Evolutionary conservation across 92 coral and sea anemone species (phyloP).

Genomic region (Epizoanthus ramosus): DNA sequence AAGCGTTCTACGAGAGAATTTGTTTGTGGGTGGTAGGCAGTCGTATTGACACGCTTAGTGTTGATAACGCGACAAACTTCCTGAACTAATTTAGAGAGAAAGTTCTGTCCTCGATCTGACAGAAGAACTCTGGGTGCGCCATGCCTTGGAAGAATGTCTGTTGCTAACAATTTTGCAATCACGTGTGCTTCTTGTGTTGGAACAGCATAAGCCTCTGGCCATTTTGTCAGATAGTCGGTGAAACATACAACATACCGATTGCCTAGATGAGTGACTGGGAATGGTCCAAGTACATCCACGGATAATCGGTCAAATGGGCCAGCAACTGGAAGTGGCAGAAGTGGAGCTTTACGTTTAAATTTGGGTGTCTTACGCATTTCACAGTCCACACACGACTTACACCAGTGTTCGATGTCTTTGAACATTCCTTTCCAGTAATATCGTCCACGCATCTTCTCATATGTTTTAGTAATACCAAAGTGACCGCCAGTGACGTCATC

Average conservation of each 20-base stretch:
- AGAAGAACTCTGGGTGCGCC: slow-evolving; percentile 52
- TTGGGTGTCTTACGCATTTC: slow-evolving; percentile 54
- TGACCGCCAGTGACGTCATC: slow-evolving; percentile 58
- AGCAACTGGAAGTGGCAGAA: slow-evolving; percentile 57
- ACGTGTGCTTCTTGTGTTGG: slow-evolving; percentile 42
- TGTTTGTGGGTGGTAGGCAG: slow-evolving; percentile 7
- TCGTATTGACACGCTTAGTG: slow-evolving; percentile 29
- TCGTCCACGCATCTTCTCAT: slow-evolving; percentile 37
- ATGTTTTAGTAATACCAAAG: slow-evolving; percentile 51
- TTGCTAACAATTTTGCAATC: slow-evolving; percentile 38
- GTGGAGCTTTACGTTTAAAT: slow-evolving; percentile 38
- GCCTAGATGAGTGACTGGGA: slow-evolving; percentile 46
- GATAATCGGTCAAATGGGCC: slow-evolving; percentile 54
- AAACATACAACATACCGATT: slow-evolving; percentile 63
- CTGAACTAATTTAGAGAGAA: slow-evolving; percentile 29
- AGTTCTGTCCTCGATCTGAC: slow-evolving; percentile 55
- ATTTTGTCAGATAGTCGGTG: slow-evolving; percentile 56
- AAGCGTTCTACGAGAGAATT: no score
- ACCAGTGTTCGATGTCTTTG: slow-evolving; percentile 58
- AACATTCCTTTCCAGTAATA: slow-evolving; percentile 68
- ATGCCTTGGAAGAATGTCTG: slow-evolving; percentile 51
- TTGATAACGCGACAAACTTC: slow-evolving; percentile 47
- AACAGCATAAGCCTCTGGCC: slow-evolving; percentile 63
- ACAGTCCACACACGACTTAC: slow-evolving; percentile 55
- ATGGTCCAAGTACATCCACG: slow-evolving; percentile 48